These are phyloP conservation scores for Plumapathes pennacea DNA, from an alignment of 92 coral and sea anemone genomes.

Conservation along the genomic window DNA sequence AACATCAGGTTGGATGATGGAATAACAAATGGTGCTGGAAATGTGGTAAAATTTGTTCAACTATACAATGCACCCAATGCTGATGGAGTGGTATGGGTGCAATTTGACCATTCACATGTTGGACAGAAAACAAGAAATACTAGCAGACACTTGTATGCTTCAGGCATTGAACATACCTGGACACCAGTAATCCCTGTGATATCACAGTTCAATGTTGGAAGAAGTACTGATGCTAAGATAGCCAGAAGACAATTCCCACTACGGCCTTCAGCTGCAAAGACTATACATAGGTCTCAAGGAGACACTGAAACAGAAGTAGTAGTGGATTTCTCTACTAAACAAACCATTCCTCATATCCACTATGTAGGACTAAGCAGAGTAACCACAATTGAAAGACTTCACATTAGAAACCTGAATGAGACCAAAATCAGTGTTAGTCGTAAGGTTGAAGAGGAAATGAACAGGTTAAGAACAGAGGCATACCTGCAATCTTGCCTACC, in stretches of 20 bases:
- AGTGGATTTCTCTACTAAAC: constrained; percentile 8
- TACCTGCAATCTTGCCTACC: constrained; percentile 9
- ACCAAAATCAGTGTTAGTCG: constrained; percentile 10
- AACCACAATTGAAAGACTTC: constrained; percentile 25
- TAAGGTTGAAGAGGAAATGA: constrained; percentile 8
- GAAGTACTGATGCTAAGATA: constrained; percentile 1
- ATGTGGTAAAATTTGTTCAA: constrained; percentile 4
- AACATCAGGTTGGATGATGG: constrained; percentile 21
- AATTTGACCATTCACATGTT: constrained; percentile 8
- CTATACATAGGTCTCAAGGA: constrained; percentile 40
- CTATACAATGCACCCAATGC: constrained; percentile 1
- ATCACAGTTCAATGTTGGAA: constrained; percentile 14
- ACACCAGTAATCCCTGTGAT: constrained; percentile 34
- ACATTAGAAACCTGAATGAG: constrained; percentile 11
- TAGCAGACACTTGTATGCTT: constrained; percentile 4
- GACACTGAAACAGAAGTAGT: constrained; percentile 21
- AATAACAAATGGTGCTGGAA: constrained; percentile 15
- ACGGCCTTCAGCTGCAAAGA: constrained; percentile 26
- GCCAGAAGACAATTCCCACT: constrained; percentile 11
- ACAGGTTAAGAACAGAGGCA: constrained; percentile 15
- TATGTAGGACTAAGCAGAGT: constrained; percentile 20
- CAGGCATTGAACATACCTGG: constrained; percentile 22
- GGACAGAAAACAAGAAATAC: constrained; percentile 1
- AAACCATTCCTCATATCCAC: constrained; percentile 30
- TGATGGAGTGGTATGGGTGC: constrained; percentile 7